Conservation (phyloP, 2,888 invertebrate species). For the Chydorus sphaericus region DNA sequence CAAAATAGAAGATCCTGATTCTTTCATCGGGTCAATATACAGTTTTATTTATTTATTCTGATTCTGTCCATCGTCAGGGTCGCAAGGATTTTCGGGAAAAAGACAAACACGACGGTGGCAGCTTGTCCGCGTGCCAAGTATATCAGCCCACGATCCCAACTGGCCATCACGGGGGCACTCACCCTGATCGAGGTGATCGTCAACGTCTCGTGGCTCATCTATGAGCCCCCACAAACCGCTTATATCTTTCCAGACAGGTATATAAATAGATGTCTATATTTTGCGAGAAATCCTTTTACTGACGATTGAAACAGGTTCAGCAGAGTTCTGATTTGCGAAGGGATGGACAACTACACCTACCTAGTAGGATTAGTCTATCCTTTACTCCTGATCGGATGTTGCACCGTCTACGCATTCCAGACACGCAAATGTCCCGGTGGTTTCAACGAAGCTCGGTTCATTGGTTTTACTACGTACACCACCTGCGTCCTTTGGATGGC, state of each 20-base stretch:
- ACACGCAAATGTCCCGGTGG: conserved; percentile 42
- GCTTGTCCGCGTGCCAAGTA: conserved; percentile 27
- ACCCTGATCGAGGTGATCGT: conserved; percentile 35
- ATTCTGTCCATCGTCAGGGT: conserved; percentile 29
- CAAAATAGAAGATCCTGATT: too few species aligned
- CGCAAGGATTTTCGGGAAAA: conserved; percentile 37
- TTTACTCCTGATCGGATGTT: conserved; percentile 35
- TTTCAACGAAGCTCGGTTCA: conserved; percentile 41
- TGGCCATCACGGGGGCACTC: conserved; percentile 36
- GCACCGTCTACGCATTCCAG: conserved; percentile 39
- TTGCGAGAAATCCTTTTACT: neutral
- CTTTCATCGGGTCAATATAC: too few species aligned
- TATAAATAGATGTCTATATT: neutral
- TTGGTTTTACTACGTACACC: conserved; percentile 41
- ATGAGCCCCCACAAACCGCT: conserved; percentile 31
- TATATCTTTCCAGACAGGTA: conserved; percentile 28
- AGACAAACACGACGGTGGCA: conserved; percentile 9
- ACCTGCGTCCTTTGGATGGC: conserved; percentile 41
- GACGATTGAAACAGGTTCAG: conserved; percentile 16
- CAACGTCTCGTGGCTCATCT: conserved; percentile 34
- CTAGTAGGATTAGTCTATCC: conserved; percentile 37
- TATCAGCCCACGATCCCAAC: conserved; percentile 34
- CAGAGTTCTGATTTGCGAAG: conserved; percentile 28
- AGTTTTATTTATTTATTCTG: neutral
- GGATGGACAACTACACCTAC: conserved; percentile 35